Conservation (phyloP, 1,140 invertebrate genomes). For the Drosophila tristis region DNA sequence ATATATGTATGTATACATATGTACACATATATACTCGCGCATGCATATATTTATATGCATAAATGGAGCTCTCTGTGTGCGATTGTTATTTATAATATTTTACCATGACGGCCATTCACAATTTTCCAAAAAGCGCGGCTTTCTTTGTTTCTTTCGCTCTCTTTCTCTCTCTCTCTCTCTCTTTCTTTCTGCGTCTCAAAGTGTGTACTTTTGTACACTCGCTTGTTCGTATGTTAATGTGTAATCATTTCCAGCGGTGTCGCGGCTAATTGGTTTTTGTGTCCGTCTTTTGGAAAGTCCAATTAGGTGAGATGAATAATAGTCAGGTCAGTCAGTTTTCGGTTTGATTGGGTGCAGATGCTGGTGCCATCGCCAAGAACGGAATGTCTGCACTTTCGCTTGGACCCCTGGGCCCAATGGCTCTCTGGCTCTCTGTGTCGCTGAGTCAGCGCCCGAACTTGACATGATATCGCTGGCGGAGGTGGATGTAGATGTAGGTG, state of each 20-base stretch:
- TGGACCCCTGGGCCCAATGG: background rate
- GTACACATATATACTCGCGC: too few relatives aligned
- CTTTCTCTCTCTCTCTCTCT: constrained; percentile 49
- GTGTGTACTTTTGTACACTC: constrained; percentile 20
- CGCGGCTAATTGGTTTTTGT: constrained; percentile 62
- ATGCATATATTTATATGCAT: background rate
- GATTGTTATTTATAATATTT: constrained; percentile 40
- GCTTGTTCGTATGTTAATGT: constrained; percentile 48
- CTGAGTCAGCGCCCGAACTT: constrained; percentile 51
- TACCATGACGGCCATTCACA: constrained; percentile 42
- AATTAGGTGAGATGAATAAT: constrained; percentile 56
- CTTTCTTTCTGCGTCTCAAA: constrained; percentile 25
- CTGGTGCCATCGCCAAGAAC: constrained; percentile 39
- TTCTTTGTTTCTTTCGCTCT: constrained; percentile 54
- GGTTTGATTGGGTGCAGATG: background rate
- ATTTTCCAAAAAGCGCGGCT: constrained; percentile 44
- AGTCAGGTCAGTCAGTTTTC: background rate
- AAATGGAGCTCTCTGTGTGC: constrained; percentile 2
- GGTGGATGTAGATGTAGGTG: too few relatives aligned
- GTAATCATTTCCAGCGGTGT: constrained; percentile 30
- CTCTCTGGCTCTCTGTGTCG: too few relatives aligned
- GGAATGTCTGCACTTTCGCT: constrained; percentile 57
- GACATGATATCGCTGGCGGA: constrained; percentile 58
- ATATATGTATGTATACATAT: too few relatives aligned
- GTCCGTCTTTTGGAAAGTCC: constrained; percentile 73